Percentiles rank a stretch among this genome's conserved stretches.
Conservation (phyloP, 1,140 invertebrate genomes). For the Dufourea novaeangliae region DNA sequence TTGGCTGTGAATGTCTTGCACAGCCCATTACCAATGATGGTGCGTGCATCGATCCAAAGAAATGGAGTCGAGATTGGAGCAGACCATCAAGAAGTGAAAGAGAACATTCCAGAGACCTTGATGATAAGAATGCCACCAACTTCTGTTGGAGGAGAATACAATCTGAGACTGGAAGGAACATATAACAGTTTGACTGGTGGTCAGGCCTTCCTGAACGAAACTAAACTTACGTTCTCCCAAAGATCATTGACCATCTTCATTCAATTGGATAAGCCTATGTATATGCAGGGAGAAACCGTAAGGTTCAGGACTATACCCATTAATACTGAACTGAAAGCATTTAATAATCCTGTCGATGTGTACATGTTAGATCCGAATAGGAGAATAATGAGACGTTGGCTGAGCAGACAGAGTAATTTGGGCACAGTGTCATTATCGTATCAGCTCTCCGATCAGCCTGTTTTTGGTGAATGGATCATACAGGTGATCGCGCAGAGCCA, state of each 20-base stretch:
- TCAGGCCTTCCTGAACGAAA: slow-evolving; percentile 92
- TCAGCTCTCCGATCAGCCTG: slow-evolving; percentile 94
- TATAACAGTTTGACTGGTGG: slow-evolving; percentile 92
- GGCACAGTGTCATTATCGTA: slow-evolving; percentile 96
- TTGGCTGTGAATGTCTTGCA: slow-evolving; percentile 90
- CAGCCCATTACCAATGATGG: slow-evolving; percentile 87
- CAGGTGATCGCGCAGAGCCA: slow-evolving; percentile 93
- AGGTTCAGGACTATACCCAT: slow-evolving; percentile 94
- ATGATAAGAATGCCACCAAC: slow-evolving; percentile 92
- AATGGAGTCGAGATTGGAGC: slow-evolving; percentile 93
- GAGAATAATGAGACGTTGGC: slow-evolving; percentile 93
- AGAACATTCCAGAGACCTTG: slow-evolving; percentile 90
- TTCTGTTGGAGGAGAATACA: slow-evolving; percentile 90
- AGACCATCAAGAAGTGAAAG: slow-evolving; percentile 88
- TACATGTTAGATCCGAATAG: slow-evolving; percentile 94
- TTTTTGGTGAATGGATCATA: slow-evolving; percentile 96
- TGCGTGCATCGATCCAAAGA: slow-evolving; percentile 91
- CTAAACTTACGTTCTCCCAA: slow-evolving; percentile 89
- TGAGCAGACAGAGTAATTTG: slow-evolving; percentile 93
- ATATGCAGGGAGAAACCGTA: slow-evolving; percentile 95
- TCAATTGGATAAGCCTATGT: slow-evolving; percentile 96
- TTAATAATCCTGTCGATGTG: slow-evolving; percentile 93
- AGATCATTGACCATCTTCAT: slow-evolving; percentile 97
- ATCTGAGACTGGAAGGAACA: slow-evolving; percentile 93
- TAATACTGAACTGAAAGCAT: slow-evolving; percentile 93